Evolutionary conservation across 2,113 vertebrate species (phyloP).

Genomic region (Hyperoodon ampullatus): DNA sequence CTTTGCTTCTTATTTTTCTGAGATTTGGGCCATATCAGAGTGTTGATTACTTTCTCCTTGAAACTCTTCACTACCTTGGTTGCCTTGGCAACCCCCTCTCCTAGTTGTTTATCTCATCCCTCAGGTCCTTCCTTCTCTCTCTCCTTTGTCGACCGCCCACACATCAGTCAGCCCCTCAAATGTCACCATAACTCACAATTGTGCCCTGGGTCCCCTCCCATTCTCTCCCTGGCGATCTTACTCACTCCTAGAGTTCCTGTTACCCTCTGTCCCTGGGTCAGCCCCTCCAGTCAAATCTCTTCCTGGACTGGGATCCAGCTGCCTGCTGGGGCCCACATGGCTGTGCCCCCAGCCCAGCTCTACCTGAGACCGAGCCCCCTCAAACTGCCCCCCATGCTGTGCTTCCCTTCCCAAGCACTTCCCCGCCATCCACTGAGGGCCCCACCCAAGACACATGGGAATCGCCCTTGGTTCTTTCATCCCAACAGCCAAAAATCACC

Average conservation of each 20-base stretch:
- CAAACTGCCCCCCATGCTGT: neutral
- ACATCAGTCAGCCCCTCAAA: neutral
- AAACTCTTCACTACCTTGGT: conserved; percentile 65
- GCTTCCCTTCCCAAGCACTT: neutral
- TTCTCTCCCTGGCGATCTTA: neutral
- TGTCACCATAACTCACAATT: neutral
- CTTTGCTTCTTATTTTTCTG: conserved; percentile 55
- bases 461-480: neutral
- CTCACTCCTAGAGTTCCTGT: neutral
- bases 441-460: neutral
- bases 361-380: neutral
- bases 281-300: neutral
- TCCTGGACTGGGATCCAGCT: neutral
- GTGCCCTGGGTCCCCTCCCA: neutral
- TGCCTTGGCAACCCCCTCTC: conserved; percentile 54
- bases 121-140: conserved; percentile 45
- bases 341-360: neutral
- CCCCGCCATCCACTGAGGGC: neutral
- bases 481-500: neutral
- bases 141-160: conserved; percentile 5
- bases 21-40: conserved; percentile 40
- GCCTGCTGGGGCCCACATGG: neutral
- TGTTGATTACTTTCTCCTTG: conserved; percentile 66
- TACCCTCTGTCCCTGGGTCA: neutral
- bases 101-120: conserved; percentile 19